phyloP scores from a whole-genome alignment of 2,797 vertebrate species.

The Argentina silus region DNA sequence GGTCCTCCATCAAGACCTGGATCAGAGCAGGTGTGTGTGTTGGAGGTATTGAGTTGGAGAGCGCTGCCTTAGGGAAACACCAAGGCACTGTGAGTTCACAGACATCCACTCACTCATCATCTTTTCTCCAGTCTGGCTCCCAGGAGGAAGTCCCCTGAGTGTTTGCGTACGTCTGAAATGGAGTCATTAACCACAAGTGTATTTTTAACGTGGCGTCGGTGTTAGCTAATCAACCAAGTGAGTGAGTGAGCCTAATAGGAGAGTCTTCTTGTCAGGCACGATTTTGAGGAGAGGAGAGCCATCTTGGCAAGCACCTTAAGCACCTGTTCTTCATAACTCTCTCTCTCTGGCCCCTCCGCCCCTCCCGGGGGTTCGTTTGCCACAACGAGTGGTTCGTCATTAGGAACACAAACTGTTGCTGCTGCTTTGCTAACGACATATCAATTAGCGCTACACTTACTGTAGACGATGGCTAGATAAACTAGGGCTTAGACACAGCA shows the following conservation, averaged over 20 bases:
- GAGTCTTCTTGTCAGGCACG: conserved; percentile 51
- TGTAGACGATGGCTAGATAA: background rate
- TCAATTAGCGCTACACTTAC: background rate
- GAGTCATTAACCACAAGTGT: conserved; percentile 60
- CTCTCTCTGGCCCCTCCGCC: conserved; percentile 35
- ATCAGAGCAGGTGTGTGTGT: too few species aligned
- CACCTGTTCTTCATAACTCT: conserved; percentile 34
- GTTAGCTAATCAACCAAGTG: conserved; percentile 64
- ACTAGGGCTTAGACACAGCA: too few species aligned
- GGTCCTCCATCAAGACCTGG: too few species aligned
- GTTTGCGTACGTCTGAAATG: conserved; percentile 34
- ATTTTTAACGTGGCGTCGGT: conserved; percentile 46
- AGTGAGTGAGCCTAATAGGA: conserved; percentile 46
- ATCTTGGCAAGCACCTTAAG: conserved; percentile 36
- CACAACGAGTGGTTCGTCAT: background rate
- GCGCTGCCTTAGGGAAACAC: conserved; percentile 14
- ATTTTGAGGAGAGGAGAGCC: conserved; percentile 39
- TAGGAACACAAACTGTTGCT: background rate
- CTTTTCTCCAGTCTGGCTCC: too few species aligned
- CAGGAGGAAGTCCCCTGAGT: conserved; percentile 15
- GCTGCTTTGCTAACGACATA: background rate
- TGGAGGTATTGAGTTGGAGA: background rate
- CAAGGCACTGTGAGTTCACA: background rate
- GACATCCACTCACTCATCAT: conserved; percentile 2
- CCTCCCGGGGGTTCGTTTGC: background rate